Evolutionary conservation across 1,140 invertebrate species (phyloP), one percentile per base, ranked within the genome.

Genomic region (Sarcophaga peregrina): DNA sequence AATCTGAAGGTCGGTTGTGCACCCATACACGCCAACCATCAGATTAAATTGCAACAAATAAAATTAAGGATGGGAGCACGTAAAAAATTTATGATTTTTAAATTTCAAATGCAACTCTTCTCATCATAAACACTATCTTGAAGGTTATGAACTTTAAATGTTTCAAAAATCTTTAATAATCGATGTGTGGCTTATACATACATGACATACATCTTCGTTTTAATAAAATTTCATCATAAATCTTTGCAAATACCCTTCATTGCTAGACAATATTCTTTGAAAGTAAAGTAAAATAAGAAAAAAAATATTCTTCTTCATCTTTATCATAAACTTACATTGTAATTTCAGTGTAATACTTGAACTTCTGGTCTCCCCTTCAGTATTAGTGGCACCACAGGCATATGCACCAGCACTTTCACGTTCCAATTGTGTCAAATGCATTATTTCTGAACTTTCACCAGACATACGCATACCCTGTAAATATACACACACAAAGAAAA

Each of bases 281-380:
- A 4, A 37, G 25, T 37, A 37, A 37, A 15, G 13, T n/a, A 58
- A 15, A 58, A 13, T 13, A 58, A n/a, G 7, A 58, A 37, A 37
- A 37, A 58, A 58, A 15, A 13, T 58, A 68, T 20, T 68, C n/a
- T 20, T 68, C n/a, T 68, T 68, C 20, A 8, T 17, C 73, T 50
- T 75, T 47, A 15, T 52, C 83, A 76, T 84, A 75, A 86, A 93
- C 94, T 94, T 91, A 95, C 94, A 94, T 88, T 94, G 92, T 85
- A 95, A 92, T 86, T 91, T 92, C 45, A 95, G 90, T 75, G 91
- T 92, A 82, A 94, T 87, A 5, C 93, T 93, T 54, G 92, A 91
- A 86, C 94, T 95, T 82, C 93, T 90, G 3, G 93, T 93, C 86
- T 93, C 93, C 9, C 95, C 95, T 85, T 95, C 94, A 5, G 92